Conservation (phyloP, 2,113 vertebrate species). For the Alaudala cheleensis region DNA sequence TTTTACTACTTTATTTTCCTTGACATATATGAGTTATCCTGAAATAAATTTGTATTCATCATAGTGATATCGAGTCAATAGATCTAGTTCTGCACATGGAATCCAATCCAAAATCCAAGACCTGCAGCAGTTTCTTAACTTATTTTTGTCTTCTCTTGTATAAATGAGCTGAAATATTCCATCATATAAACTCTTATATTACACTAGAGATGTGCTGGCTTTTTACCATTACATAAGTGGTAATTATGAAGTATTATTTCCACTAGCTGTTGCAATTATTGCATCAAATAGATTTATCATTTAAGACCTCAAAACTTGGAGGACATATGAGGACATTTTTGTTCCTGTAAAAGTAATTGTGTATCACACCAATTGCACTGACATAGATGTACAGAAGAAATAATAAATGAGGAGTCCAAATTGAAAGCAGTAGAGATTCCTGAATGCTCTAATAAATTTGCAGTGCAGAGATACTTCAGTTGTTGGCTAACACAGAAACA, state of each 20-base stretch:
- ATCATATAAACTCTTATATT: not conserved
- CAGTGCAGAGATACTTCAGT: not conserved
- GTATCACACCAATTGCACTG: not conserved
- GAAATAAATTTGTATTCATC: not conserved
- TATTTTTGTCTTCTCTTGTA: not conserved
- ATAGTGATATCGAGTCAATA: not conserved
- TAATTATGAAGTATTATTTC: not conserved
- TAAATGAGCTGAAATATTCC: not conserved
- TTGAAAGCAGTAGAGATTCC: not conserved
- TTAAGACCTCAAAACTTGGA: slow-evolving; percentile 59
- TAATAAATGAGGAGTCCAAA: slow-evolving; percentile 6
- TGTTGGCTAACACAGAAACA: slow-evolving; percentile 24
- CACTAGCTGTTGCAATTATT: not conserved
- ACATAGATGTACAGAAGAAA: not conserved
- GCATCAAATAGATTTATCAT: slow-evolving; percentile 6
- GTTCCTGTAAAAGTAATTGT: not conserved
- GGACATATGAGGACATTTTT: not conserved
- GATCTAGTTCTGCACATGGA: not conserved
- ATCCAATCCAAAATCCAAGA: not conserved
- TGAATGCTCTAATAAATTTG: not conserved
- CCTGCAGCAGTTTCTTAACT: not conserved
- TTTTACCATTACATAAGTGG: not conserved
- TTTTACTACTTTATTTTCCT: not conserved
- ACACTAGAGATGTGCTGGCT: not conserved
- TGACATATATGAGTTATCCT: not conserved